These are phyloP conservation scores for Ageneiosus marmoratus DNA, from an alignment of 2,113 vertebrate genomes.

Conservation along the genomic window DNA sequence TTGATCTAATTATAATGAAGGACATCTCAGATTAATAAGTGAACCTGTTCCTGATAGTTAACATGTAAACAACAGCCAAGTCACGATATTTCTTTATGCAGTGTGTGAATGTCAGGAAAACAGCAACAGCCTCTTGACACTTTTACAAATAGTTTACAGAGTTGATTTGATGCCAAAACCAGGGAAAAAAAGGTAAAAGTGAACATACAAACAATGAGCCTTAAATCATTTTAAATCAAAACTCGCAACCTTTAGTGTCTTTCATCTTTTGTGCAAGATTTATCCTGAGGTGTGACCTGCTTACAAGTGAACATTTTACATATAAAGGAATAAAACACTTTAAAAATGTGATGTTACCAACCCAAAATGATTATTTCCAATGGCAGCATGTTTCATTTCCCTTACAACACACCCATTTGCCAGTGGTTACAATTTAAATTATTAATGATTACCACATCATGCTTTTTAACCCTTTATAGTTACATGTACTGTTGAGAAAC, in stretches of 20 bases:
- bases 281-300: neutral
- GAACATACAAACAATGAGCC: neutral
- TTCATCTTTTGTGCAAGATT: neutral
- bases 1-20: constrained; percentile 12
- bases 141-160: constrained; percentile 3
- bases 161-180: constrained; percentile 9
- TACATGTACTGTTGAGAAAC: neutral
- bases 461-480: neutral
- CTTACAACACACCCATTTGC: neutral
- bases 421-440: neutral
- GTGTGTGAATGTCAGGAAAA: constrained; percentile 8
- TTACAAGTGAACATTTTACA: neutral
- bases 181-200: neutral
- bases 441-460: neutral
- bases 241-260: neutral
- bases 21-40: neutral
- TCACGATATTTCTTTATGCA: neutral
- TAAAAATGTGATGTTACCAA: neutral
- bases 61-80: neutral
- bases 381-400: neutral
- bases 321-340: neutral
- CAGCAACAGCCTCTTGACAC: neutral
- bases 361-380: neutral
- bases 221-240: neutral
- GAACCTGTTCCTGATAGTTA: neutral